Percentiles rank a stretch among this genome's conserved stretches.
phyloP scores from a whole-genome alignment of 2,888 invertebrate genomes.

The Smittia sp. region DNA sequence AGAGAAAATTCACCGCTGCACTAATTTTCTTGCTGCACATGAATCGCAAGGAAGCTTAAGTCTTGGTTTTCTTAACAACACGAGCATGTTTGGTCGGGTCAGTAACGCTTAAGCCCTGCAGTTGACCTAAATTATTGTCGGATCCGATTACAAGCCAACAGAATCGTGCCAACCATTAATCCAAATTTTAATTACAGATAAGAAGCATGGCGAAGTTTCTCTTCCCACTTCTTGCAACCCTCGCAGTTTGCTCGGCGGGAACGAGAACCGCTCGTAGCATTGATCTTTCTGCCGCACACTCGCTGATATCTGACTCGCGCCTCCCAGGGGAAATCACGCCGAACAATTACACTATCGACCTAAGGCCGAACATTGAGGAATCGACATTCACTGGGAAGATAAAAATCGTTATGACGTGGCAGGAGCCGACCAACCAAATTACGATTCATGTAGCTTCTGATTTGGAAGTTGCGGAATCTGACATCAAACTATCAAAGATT shows the following conservation, averaged over 20 bases:
- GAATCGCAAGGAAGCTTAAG: no score
- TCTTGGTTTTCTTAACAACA: no score
- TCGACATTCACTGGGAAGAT: conserved; percentile 67
- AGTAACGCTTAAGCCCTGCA: no score
- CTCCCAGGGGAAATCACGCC: conserved; percentile 65
- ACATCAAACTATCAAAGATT: conserved; percentile 54
- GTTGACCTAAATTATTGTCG: no score
- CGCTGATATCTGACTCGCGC: conserved; percentile 62
- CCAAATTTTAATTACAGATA: no score
- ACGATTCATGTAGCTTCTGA: conserved; percentile 66
- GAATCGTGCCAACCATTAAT: no score
- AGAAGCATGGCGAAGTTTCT: conserved; percentile 16
- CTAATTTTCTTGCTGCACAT: no score
- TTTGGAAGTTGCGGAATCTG: conserved; percentile 58
- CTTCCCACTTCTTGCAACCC: not conserved
- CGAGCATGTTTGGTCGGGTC: no score
- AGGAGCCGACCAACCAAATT: conserved; percentile 61
- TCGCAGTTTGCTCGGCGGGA: not conserved
- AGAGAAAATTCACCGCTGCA: no score
- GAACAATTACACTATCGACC: conserved; percentile 62
- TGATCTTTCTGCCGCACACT: conserved; percentile 68
- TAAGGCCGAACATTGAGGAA: conserved; percentile 66
- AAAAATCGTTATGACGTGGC: conserved; percentile 67
- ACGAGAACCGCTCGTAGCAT: conserved; percentile 56
- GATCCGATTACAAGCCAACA: no score